Evolutionary conservation across 2,797 vertebrate species (phyloP).

Genomic region (Dromococcyx pavoninus): DNA sequence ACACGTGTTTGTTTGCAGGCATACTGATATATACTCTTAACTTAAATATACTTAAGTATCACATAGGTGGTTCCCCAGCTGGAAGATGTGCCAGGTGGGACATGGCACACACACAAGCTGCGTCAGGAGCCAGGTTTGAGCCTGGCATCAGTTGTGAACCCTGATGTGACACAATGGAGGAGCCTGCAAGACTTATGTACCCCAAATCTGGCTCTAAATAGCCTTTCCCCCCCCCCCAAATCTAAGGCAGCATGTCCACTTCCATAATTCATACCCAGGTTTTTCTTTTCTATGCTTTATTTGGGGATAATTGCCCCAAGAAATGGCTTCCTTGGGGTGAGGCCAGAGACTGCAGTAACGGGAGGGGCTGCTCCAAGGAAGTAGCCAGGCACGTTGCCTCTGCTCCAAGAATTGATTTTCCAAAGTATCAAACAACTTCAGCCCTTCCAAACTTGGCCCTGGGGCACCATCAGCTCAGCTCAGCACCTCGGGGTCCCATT

Average conservation of each 20-base stretch:
- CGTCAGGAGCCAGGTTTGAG: not conserved
- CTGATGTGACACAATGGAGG: not conserved
- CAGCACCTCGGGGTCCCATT: not conserved
- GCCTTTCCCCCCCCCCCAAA: not conserved
- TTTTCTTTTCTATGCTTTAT: not conserved
- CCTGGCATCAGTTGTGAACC: not conserved
- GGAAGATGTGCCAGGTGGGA: not conserved
- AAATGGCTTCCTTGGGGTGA: not conserved
- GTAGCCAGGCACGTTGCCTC: not conserved
- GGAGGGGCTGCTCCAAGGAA: not conserved
- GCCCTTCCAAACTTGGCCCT: not conserved
- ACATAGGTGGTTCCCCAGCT: not conserved
- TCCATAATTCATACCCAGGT: accelerated
- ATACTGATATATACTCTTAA: not conserved
- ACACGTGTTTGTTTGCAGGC: accelerated
- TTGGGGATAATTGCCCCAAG: not conserved
- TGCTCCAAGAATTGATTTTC: accelerated
- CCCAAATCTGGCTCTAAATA: not conserved
- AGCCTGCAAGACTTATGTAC: accelerated
- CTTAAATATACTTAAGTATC: not conserved
- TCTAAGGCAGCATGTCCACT: accelerated
- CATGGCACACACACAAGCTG: not conserved
- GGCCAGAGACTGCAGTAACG: not conserved
- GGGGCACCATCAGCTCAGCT: not conserved
- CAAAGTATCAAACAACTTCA: accelerated